Evolutionary conservation across 2,797 vertebrate genomes (phyloP).

Genomic region (Odontamblyopus lacepedii): DNA sequence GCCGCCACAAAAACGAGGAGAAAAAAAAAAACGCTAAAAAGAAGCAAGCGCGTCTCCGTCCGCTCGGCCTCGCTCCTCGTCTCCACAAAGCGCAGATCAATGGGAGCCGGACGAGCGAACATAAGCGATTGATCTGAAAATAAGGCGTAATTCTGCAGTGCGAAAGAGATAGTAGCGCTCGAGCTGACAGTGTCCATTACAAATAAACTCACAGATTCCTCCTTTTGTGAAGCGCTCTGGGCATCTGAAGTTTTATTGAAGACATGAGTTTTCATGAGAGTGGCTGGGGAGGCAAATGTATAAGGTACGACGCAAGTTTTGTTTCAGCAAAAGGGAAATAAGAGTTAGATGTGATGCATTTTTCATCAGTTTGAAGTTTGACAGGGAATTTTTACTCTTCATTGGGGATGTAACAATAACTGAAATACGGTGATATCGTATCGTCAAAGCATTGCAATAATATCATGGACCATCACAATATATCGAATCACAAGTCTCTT

Average conservation of each 20-base stretch:
- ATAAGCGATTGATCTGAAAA: slow-evolving; percentile 65
- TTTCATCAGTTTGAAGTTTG: no score
- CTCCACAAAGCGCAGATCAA: slow-evolving; percentile 56
- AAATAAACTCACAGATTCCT: slow-evolving; percentile 28
- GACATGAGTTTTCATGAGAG: neutral
- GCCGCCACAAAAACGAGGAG: slow-evolving; percentile 37
- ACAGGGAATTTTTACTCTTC: no score
- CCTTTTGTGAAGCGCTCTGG: neutral
- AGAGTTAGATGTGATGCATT: no score
- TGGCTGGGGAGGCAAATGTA: neutral
- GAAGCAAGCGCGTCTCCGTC: slow-evolving; percentile 34
- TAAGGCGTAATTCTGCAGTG: slow-evolving; percentile 48
- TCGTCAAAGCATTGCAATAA: no score
- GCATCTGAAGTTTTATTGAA: neutral
- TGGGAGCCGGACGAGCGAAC: slow-evolving; percentile 38
- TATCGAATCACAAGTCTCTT: no score
- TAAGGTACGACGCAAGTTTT: slow-evolving; percentile 2
- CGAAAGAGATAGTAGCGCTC: slow-evolving; percentile 33
- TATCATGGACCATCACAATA: no score
- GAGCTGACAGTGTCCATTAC: slow-evolving; percentile 26
- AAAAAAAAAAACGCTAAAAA: slow-evolving; percentile 30
- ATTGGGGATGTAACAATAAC: no score
- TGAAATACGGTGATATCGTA: no score
- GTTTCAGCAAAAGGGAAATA: no score
- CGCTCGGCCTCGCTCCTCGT: slow-evolving; percentile 25